A percentile compares a stretch with the other conserved stretches of the same genome.
Conservation (phyloP, 2,113 vertebrate species). For the Menura novaehollandiae region DNA sequence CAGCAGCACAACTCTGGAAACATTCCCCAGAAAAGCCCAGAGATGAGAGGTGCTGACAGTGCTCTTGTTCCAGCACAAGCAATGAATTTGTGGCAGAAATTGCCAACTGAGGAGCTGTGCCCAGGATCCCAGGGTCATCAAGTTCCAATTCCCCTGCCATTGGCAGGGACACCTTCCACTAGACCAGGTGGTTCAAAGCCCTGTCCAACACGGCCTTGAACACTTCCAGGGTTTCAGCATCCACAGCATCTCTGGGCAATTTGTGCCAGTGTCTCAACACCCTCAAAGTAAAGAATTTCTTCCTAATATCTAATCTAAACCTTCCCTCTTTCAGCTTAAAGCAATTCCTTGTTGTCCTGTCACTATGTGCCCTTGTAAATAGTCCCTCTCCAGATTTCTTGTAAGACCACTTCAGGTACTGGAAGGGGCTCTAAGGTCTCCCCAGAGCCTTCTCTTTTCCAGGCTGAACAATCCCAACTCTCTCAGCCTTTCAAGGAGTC, state of each 20-base stretch:
- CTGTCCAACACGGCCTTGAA: neutral
- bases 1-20: neutral
- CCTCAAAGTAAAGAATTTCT: neutral
- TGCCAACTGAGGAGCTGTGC: neutral
- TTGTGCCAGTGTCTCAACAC: neutral
- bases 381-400: neutral
- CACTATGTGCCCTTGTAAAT: fast-evolving
- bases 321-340: neutral
- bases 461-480: neutral
- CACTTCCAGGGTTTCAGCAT: neutral
- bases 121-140: fast-evolving
- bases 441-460: neutral
- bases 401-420: no score
- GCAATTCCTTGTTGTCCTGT: neutral
- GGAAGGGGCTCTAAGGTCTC: neutral
- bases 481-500: neutral
- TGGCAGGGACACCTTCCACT: neutral
- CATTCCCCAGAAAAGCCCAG: neutral
- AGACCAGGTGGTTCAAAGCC: neutral
- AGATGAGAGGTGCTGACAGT: neutral
- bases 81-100: neutral
- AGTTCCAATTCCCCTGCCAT: neutral
- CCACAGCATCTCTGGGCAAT: neutral
- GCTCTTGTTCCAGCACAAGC: neutral
- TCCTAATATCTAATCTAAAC: neutral